phyloP scores from a whole-genome alignment of 2,113 vertebrate species.

The Bubo scandiacus region DNA sequence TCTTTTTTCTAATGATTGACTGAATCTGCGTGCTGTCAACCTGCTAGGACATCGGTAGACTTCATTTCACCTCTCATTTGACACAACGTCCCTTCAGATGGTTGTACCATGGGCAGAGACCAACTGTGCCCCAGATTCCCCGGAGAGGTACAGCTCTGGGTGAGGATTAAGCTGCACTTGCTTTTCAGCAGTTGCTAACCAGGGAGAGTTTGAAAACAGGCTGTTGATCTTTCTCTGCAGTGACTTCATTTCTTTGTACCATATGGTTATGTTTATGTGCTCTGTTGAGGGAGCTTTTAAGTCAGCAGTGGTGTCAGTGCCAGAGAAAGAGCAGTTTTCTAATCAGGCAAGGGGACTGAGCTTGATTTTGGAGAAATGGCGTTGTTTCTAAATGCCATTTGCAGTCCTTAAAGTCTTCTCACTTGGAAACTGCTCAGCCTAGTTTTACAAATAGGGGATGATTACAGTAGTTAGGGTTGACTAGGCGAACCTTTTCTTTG shows the following conservation, averaged over 20 bases:
- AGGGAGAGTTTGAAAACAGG: neutral
- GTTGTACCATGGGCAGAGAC: neutral
- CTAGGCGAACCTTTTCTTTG: neutral
- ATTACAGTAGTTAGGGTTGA: neutral
- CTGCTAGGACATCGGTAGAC: neutral
- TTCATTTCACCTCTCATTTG: slow-evolving; percentile 6
- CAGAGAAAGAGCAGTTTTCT: neutral
- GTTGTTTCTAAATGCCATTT: neutral
- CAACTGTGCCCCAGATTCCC: neutral
- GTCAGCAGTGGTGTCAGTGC: neutral
- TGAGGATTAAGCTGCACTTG: neutral
- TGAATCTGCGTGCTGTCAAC: neutral
- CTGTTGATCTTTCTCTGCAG: neutral
- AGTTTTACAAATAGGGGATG: neutral
- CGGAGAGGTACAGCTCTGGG: neutral
- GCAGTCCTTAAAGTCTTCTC: neutral
- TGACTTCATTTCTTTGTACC: neutral
- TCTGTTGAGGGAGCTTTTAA: slow-evolving; percentile 5
- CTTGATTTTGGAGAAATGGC: neutral
- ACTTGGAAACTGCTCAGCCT: neutral
- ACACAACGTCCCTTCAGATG: neutral
- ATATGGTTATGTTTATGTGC: slow-evolving; percentile 18
- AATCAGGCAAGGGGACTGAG: neutral
- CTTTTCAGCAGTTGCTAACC: neutral
- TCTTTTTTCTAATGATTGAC: neutral